Percentiles rank a stretch among this genome's conserved stretches.
These are phyloP conservation scores for Agrochola litura DNA, from an alignment of 2,888 invertebrate species.

Conservation along the genomic window DNA sequence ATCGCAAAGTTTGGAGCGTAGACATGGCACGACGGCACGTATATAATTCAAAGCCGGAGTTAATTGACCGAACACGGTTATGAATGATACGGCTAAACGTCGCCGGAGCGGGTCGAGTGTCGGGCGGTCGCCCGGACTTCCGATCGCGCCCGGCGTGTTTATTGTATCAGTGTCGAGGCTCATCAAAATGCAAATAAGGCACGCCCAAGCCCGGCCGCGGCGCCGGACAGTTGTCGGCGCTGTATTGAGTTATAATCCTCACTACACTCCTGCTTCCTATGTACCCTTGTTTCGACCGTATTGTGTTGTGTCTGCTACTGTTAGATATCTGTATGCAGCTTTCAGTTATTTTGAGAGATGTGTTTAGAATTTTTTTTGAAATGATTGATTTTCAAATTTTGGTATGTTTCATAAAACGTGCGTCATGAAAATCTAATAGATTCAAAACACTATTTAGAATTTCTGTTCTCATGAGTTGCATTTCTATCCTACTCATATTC, in stretches of 20 bases:
- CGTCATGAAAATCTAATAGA: not conserved
- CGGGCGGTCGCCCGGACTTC: constrained; percentile 69
- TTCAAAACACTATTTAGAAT: not conserved
- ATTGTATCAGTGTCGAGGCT: constrained; percentile 89
- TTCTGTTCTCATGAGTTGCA: not conserved
- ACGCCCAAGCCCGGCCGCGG: constrained; percentile 71
- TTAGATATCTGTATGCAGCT: constrained; percentile 52
- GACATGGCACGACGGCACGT: constrained; percentile 52
- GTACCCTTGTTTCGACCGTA: constrained; percentile 63
- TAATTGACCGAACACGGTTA: constrained; percentile 83
- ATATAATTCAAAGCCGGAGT: constrained; percentile 79
- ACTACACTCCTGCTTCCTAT: constrained; percentile 70
- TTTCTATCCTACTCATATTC: not conserved
- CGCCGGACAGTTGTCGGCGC: constrained; percentile 85
- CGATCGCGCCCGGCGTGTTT: constrained; percentile 83
- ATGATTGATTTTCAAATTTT: not conserved
- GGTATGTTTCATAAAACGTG: not conserved
- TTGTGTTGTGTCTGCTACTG: constrained; percentile 62
- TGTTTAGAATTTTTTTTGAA: constrained; percentile 6
- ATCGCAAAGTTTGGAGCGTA: constrained; percentile 50
- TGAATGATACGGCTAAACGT: constrained; percentile 82
- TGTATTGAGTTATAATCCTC: constrained; percentile 87
- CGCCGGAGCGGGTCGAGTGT: constrained; percentile 74
- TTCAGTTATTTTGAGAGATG: constrained; percentile 39
- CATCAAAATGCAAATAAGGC: constrained; percentile 91